Percentiles rank a stretch among this genome's conserved stretches.
These are phyloP conservation scores for Acanthosepion pharaonis DNA, from an alignment of 2,888 invertebrate genomes.

Conservation along the genomic window DNA sequence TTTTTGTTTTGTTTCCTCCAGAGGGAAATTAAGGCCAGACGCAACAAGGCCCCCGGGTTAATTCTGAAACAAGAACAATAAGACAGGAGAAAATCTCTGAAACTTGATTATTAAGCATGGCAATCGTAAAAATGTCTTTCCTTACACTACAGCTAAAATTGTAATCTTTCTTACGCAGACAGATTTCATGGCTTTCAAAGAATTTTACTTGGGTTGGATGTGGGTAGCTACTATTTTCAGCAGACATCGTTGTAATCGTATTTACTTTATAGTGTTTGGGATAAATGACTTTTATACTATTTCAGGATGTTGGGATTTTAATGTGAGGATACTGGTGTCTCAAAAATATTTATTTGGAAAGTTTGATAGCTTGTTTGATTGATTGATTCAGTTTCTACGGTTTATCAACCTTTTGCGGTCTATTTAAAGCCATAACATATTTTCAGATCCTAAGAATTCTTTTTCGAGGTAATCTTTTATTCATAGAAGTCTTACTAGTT, in stretches of 20 bases:
- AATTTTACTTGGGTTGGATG: not conserved
- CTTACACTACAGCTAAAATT: not conserved
- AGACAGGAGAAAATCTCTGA: not conserved
- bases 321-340: not conserved
- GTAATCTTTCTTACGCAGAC: not conserved
- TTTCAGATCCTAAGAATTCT: too few relatives aligned
- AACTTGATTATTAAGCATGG: conserved; percentile 4
- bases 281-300: not conserved
- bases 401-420: too few relatives aligned
- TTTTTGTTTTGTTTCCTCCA: not conserved
- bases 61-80: not conserved
- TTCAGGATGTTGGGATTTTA: not conserved
- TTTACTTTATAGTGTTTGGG: not conserved
- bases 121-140: not conserved
- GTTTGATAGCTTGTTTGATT: too few relatives aligned
- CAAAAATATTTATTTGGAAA: not conserved
- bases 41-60: not conserved
- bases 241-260: not conserved
- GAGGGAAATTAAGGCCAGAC: conserved; percentile 8
- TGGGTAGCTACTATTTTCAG: not conserved
- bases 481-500: too few relatives aligned
- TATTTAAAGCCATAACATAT: too few relatives aligned
- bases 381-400: too few relatives aligned
- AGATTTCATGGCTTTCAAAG: not conserved
- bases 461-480: too few relatives aligned